Conservation (phyloP, 2,888 invertebrate genomes). For the Acrobasis repandana region DNA sequence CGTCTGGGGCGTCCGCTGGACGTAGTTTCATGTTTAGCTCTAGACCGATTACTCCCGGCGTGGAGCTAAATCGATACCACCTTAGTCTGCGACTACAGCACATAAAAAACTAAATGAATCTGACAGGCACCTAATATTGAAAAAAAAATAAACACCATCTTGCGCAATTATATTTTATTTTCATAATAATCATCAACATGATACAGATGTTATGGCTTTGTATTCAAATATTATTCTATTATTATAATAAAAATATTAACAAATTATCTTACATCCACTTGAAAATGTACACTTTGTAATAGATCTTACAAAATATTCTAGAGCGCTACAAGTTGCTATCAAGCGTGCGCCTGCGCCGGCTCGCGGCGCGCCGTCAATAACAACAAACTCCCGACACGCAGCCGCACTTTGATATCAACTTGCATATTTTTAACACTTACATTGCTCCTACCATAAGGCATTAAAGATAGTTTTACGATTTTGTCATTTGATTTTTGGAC, state of each 20-base stretch:
- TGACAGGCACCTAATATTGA: background rate
- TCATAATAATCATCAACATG: slow-evolving; percentile 80
- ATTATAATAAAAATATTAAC: slow-evolving; percentile 82
- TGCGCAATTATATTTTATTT: slow-evolving; percentile 76
- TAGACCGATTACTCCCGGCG: too few species aligned
- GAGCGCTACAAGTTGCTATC: slow-evolving; percentile 56
- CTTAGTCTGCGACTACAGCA: too few species aligned
- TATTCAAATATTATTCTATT: slow-evolving; percentile 79
- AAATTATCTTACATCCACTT: slow-evolving; percentile 82
- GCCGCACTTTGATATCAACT: slow-evolving; percentile 49
- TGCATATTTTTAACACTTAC: slow-evolving; percentile 62
- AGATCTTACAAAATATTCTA: slow-evolving; percentile 76
- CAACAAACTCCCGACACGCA: slow-evolving; percentile 23
- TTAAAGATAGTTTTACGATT: slow-evolving; percentile 50
- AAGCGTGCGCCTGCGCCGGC: slow-evolving; percentile 28
- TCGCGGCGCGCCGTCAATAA: background rate
- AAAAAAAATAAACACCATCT: slow-evolving; percentile 29
- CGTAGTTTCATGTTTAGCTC: too few species aligned
- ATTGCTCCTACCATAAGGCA: slow-evolving; percentile 63
- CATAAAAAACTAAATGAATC: too few species aligned
- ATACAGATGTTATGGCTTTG: slow-evolving; percentile 82
- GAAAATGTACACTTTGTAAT: slow-evolving; percentile 81
- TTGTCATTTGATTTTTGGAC: slow-evolving; percentile 46
- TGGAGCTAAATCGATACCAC: too few species aligned
- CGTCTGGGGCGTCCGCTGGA: too few species aligned